phyloP scores from a whole-genome alignment of 2,888 invertebrate species.

The Cataglyphis cursor region DNA sequence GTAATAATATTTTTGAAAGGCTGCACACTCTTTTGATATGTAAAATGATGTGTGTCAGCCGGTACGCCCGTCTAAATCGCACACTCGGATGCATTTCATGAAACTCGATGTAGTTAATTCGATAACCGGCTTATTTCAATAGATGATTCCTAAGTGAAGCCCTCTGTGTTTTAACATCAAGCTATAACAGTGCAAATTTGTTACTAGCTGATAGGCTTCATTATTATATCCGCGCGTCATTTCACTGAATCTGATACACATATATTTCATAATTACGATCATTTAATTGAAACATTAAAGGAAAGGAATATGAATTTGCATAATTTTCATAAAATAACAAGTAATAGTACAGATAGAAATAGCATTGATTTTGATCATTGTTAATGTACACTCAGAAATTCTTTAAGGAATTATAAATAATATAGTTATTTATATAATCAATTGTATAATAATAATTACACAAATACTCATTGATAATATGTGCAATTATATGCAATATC shows the following conservation, averaged over 20 bases:
- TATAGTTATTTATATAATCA: slow-evolving; percentile 24
- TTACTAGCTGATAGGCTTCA: slow-evolving; percentile 35
- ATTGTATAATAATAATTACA: background rate
- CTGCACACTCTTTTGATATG: background rate
- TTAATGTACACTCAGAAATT: slow-evolving; percentile 1
- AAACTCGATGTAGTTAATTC: slow-evolving; percentile 72
- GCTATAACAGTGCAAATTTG: slow-evolving; percentile 63
- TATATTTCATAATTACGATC: slow-evolving; percentile 19
- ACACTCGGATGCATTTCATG: slow-evolving; percentile 50
- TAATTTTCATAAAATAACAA: background rate
- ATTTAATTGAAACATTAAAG: background rate
- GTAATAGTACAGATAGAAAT: background rate
- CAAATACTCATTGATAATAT: background rate
- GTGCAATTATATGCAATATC: background rate
- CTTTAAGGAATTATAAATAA: background rate
- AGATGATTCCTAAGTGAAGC: slow-evolving; percentile 64
- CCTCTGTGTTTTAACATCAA: slow-evolving; percentile 61
- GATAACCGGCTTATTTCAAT: slow-evolving; percentile 74
- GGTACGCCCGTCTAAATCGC: slow-evolving; percentile 32
- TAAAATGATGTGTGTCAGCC: background rate
- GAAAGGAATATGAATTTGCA: background rate
- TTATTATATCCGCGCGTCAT: background rate
- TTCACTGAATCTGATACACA: background rate
- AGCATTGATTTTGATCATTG: slow-evolving; percentile 12
- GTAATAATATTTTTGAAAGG: background rate